These are phyloP conservation scores for Poeciliopsis retropinna DNA, from an alignment of 2,113 vertebrate species.

Conservation along the genomic window DNA sequence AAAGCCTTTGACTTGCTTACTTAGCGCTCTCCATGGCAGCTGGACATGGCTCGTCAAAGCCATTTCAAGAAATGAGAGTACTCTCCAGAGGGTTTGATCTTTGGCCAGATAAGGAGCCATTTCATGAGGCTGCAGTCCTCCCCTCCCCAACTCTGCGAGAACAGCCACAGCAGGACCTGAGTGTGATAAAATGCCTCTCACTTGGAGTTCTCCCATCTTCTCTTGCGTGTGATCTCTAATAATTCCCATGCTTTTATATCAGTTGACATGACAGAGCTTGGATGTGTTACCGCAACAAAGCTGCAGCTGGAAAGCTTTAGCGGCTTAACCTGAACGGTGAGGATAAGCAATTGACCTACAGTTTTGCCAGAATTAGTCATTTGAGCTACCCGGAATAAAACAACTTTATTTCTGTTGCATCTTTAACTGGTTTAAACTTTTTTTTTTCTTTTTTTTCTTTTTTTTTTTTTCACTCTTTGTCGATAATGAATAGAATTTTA, in stretches of 20 bases:
- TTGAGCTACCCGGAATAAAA: slow-evolving; percentile 40
- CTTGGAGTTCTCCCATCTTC: slow-evolving; percentile 33
- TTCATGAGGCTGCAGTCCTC: slow-evolving; percentile 52
- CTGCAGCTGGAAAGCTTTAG: slow-evolving; percentile 71
- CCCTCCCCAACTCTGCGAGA: slow-evolving; percentile 22
- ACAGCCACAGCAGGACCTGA: slow-evolving; percentile 41
- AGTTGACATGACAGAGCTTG: slow-evolving; percentile 53
- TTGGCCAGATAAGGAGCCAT: slow-evolving; percentile 62
- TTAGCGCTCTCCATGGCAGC: slow-evolving; percentile 7
- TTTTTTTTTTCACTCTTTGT: neutral
- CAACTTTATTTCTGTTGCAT: neutral
- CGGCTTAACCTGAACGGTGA: slow-evolving; percentile 53
- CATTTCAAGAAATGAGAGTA: slow-evolving; percentile 50
- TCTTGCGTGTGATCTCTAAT: slow-evolving; percentile 54
- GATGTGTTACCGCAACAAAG: slow-evolving; percentile 49
- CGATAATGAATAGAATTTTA: no score
- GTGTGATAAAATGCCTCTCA: slow-evolving; percentile 53
- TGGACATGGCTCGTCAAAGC: slow-evolving; percentile 53
- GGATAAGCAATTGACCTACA: slow-evolving; percentile 61
- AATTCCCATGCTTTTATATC: slow-evolving; percentile 62
- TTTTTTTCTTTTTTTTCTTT: neutral
- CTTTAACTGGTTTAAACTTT: neutral
- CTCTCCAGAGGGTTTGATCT: slow-evolving; percentile 61
- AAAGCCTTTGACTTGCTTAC: neutral
- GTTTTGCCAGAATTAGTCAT: slow-evolving; percentile 56